Evolutionary conservation across 1,140 invertebrate species (phyloP), one percentile per base, ranked within the genome.

Genomic region (Apolygus lucorum): DNA sequence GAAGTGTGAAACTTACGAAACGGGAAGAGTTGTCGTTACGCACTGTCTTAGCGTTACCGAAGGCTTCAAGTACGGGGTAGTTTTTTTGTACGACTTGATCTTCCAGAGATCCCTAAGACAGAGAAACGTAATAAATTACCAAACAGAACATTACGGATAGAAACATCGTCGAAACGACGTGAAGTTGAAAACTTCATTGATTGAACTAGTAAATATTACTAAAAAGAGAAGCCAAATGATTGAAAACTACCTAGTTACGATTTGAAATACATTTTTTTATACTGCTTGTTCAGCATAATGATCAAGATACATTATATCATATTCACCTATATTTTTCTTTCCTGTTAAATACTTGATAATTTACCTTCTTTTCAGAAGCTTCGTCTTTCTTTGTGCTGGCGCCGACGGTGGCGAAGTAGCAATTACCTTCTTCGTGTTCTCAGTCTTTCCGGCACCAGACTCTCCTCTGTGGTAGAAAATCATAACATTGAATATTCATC

Each of bases 391-490:
- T 93, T 72, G 82, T 82, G 69, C 90, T 91, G 68, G 92, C 92
- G 84, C 92, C 94, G 74, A 96, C 94, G 77, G 91, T 93, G 80
- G 95, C 94, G 84, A 97, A 96, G 87, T 97, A 98, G 92, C 91
- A 86, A 98, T 97, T 87, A 98, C 96, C 84, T 99, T 99, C 86
- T 99, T 99, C 54, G 98, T 99, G 81, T 99, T 99, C 81, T 99
- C 98, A 24, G 98, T 99, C 85, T 99, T 99, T 73, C 98, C 98
- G 74, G 97, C 97, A 74, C 96, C 96, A 90, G 95, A 98, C 85
- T 98, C 96, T 81, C 95, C 96, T 83, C 91, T 93, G 83, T 78
- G 68, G 74, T n/a, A n/a, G n/a, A n/a, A n/a, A n/a, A n/a, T n/a
- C n/a, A n/a, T n/a, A n/a, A n/a, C n/a, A n/a, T n/a, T n/a, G n/a